Percentiles rank a stretch among this genome's conserved stretches.
Conservation (phyloP, 2,113 vertebrate genomes). For the Mus pahari region DNA sequence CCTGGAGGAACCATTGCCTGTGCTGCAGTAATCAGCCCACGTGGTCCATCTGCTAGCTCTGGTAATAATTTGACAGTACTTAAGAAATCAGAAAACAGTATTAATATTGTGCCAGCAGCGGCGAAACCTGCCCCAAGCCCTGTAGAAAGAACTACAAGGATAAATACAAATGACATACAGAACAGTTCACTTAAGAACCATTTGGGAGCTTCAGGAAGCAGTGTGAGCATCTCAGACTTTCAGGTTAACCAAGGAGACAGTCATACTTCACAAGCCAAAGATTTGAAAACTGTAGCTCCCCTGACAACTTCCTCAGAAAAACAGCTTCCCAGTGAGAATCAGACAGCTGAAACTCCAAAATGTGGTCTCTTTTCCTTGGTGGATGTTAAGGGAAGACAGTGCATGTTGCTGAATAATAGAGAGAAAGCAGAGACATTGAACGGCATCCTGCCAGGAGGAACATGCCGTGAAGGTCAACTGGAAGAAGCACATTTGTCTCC, state of each 20-base stretch:
- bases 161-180: conserved; percentile 4
- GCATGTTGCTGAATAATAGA: conserved; percentile 68
- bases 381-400: conserved; percentile 74
- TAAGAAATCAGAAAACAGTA: conserved; percentile 64
- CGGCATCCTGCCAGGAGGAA: conserved; percentile 77
- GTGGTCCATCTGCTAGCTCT: background rate
- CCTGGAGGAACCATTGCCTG: background rate
- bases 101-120: background rate
- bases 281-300: conserved; percentile 51
- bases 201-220: conserved; percentile 54
- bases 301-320: conserved; percentile 59
- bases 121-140: conserved; percentile 55
- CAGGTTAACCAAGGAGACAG: conserved; percentile 11
- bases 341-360: conserved; percentile 68
- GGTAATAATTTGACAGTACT: conserved; percentile 21
- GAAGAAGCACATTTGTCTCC: conserved; percentile 83
- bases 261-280: conserved; percentile 65
- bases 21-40: background rate
- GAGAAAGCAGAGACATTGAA: conserved; percentile 78
- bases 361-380: conserved; percentile 59
- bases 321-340: conserved; percentile 66
- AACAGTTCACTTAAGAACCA: conserved; percentile 53
- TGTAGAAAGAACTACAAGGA: conserved; percentile 22
- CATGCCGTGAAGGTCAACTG: conserved; percentile 82
- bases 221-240: conserved; percentile 23